These are phyloP conservation scores for Sympetrum striolatum DNA, from an alignment of 2,888 invertebrate species.

Conservation along the genomic window DNA sequence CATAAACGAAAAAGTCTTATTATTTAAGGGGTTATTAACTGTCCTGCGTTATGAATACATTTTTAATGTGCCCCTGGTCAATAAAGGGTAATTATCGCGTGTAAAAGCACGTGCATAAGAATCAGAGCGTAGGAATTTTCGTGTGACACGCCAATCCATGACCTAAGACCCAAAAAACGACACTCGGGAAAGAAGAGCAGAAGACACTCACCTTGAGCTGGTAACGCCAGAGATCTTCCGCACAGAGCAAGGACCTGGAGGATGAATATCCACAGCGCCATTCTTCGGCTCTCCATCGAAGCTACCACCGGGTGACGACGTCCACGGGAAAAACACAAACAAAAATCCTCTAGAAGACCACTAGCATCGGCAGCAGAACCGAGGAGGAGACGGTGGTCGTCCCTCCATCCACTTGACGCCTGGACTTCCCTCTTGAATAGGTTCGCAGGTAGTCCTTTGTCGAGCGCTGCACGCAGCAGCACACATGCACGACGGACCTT, in stretches of 20 bases:
- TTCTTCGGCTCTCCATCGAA: not conserved
- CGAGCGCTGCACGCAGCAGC: not conserved
- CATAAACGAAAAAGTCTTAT: too few species aligned
- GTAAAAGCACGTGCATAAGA: not conserved
- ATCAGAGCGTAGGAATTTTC: not conserved
- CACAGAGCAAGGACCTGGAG: not conserved
- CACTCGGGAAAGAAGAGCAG: not conserved
- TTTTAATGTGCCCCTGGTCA: too few species aligned
- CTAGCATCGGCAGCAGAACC: not conserved
- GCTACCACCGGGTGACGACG: not conserved
- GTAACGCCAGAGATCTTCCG: not conserved
- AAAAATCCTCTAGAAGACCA: not conserved
- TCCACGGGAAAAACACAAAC: not conserved
- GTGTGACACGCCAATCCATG: not conserved
- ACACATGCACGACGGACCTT: not conserved
- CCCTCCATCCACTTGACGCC: not conserved
- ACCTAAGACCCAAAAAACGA: not conserved
- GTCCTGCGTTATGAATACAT: too few species aligned
- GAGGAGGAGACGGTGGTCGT: not conserved
- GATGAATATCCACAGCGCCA: not conserved
- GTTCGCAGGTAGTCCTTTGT: not conserved
- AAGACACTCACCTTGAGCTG: slow-evolving; percentile 11
- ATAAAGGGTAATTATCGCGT: too few species aligned
- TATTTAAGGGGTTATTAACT: too few species aligned
- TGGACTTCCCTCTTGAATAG: not conserved